phyloP scores from a whole-genome alignment of 2,797 vertebrate genomes.

The Diplodus sargus region DNA sequence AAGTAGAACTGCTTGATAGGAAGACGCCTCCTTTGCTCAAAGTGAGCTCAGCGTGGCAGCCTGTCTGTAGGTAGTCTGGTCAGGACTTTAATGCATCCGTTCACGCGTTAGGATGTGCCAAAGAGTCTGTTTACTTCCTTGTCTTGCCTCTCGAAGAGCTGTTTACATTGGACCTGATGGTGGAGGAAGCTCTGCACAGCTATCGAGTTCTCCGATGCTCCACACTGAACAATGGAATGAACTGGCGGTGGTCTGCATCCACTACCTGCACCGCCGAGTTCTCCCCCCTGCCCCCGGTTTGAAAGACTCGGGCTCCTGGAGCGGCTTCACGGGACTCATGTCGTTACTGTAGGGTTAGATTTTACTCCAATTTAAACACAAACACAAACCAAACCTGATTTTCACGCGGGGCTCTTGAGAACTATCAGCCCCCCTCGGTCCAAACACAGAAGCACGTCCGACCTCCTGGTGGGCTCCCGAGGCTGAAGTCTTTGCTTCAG shows the following conservation, averaged over 20 bases:
- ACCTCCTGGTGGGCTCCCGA: slow-evolving; percentile 35
- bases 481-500: slow-evolving; percentile 60
- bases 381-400: slow-evolving; percentile 58
- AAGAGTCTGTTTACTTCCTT: slow-evolving; percentile 83
- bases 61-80: slow-evolving; percentile 52
- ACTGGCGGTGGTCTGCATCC: slow-evolving; percentile 26
- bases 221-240: slow-evolving; percentile 47
- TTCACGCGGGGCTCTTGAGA: slow-evolving; percentile 42
- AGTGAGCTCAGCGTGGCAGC: slow-evolving; percentile 35
- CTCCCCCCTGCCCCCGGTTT: background rate
- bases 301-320: slow-evolving; percentile 43
- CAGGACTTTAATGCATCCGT: slow-evolving; percentile 69
- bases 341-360: slow-evolving; percentile 53
- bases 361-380: slow-evolving; percentile 48
- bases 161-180: slow-evolving; percentile 76
- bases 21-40: slow-evolving; percentile 44
- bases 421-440: slow-evolving; percentile 41
- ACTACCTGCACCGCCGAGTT: slow-evolving; percentile 3
- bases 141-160: slow-evolving; percentile 77
- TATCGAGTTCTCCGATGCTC: slow-evolving; percentile 48
- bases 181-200: slow-evolving; percentile 65
- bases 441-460: slow-evolving; percentile 36
- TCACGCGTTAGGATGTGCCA: slow-evolving; percentile 81
- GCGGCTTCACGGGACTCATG: slow-evolving; percentile 36
- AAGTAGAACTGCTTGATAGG: slow-evolving; percentile 51